Base-by-base conservation (phyloP, 1,140 invertebrate species). In the Drosophila kanapiae region DNA sequence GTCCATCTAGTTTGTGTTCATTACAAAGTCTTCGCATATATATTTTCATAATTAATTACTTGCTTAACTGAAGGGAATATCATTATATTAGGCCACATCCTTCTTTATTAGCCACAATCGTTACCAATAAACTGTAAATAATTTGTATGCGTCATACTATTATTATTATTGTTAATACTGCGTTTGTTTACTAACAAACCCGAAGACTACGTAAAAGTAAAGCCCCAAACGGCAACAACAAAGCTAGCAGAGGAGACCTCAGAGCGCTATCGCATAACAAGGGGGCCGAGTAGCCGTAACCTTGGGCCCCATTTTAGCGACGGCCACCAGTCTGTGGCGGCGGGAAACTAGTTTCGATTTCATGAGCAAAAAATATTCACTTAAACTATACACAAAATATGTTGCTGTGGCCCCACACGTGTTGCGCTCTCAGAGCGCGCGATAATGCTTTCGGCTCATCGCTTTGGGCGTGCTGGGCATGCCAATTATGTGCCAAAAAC, bases 291-390 rank as follows among this genome's bases (percentile, higher is more conserved):
- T 42, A 42, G n/a, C 13, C 2, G 37, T 49, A 63, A 65, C 84
- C 84, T 80, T 88, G 84, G 51, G 77, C 74, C 62, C 65, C 74
- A 58, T 80, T 79, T 80, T 65, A 68, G 61, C 60, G 48, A 56
- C 64, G 29, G 48, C 59, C 57, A 78, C 81, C 23, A 23, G 77
- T 79, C 78, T 70, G 75, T 75, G 83, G 58, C n/a, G 27, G 18
- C 53, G 53, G 53, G 45, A 65, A 87, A 87, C 84, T 84, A 80
- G 84, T 87, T 87, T 88, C 48, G 43, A 63, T 77, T 47, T 53
- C 35, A 80, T 53, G 56, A 63, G 64, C 57, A 56, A 62, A 62
- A 31, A 18, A 38, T 38, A 56, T 56, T 38, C 37, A 56, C 38
- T 56, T 54, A 51, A 56, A n/a, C 23, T 23, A 13, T 62, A 38